phyloP scores from a whole-genome alignment of 2,797 vertebrate genomes.

The Threskiornis aethiopicus region DNA sequence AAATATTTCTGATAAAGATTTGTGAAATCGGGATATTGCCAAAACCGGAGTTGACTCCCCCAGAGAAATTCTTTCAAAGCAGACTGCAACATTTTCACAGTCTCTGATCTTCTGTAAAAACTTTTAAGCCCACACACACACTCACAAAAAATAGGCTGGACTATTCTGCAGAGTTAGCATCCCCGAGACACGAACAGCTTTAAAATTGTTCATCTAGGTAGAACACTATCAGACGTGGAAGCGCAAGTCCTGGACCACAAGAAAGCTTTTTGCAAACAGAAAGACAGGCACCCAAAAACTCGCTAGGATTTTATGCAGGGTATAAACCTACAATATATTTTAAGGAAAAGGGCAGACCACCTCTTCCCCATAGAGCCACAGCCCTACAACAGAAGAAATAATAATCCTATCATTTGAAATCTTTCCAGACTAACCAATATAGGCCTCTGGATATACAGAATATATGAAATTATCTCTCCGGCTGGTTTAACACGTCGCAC shows the following conservation, averaged over 20 bases:
- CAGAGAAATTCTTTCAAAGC: slow-evolving; percentile 13
- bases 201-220: neutral
- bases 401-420: neutral
- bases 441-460: neutral
- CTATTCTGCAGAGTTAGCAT: neutral
- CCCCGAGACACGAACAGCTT: fast-evolving
- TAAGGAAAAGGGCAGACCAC: neutral
- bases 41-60: neutral
- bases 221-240: neutral
- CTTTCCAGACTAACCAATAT: neutral
- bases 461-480: neutral
- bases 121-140: slow-evolving; percentile 33
- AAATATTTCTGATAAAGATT: slow-evolving; percentile 13
- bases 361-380: neutral
- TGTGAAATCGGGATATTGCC: neutral
- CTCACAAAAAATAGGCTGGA: neutral
- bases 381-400: neutral
- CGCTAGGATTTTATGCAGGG: neutral
- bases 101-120: neutral
- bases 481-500: fast-evolving
- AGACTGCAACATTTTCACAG: slow-evolving; percentile 1
- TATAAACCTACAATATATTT: neutral
- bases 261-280: neutral
- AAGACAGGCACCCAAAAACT: neutral
- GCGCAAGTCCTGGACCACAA: fast-evolving